A percentile compares a stretch with the other conserved stretches of the same genome.
Evolutionary conservation across 2,888 invertebrate genomes (phyloP).

Genomic region (Epirrhoe alternata): DNA sequence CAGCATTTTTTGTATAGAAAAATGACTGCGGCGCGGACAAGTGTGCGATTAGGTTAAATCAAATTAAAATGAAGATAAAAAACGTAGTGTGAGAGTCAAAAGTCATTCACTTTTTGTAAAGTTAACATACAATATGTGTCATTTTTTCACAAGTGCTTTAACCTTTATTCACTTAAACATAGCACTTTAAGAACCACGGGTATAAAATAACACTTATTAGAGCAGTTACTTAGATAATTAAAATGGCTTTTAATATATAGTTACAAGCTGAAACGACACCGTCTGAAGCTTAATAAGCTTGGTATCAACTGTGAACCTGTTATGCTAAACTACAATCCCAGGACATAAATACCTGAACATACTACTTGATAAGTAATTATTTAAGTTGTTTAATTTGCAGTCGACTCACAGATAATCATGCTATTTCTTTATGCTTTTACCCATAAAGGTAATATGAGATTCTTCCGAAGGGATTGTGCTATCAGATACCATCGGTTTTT

Average conservation of each 20-base stretch:
- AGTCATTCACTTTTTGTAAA: too few relatives aligned
- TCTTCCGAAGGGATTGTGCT: constrained; percentile 33
- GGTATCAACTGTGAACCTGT: constrained; percentile 27
- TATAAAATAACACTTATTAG: background rate
- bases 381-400: constrained; percentile 77
- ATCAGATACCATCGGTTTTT: constrained; percentile 50
- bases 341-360: constrained; percentile 38
- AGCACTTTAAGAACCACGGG: background rate
- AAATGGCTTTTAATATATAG: constrained; percentile 28
- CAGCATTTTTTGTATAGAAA: too few relatives aligned
- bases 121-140: too few relatives aligned
- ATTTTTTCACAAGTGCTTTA: too few relatives aligned
- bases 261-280: constrained; percentile 1
- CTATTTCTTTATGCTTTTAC: constrained; percentile 57
- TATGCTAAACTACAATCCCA: constrained; percentile 35
- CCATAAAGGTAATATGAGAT: constrained; percentile 47
- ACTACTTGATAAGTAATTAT: constrained; percentile 65
- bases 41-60: too few relatives aligned
- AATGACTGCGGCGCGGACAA: too few relatives aligned
- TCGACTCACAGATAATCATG: constrained; percentile 61
- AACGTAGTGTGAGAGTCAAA: too few relatives aligned
- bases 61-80: too few relatives aligned
- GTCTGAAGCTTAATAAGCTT: constrained; percentile 13
- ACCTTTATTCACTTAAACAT: background rate
- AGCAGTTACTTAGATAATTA: background rate